Base-by-base conservation (phyloP, 2,113 vertebrate genomes). In the Rhinogobius similis region DNA sequence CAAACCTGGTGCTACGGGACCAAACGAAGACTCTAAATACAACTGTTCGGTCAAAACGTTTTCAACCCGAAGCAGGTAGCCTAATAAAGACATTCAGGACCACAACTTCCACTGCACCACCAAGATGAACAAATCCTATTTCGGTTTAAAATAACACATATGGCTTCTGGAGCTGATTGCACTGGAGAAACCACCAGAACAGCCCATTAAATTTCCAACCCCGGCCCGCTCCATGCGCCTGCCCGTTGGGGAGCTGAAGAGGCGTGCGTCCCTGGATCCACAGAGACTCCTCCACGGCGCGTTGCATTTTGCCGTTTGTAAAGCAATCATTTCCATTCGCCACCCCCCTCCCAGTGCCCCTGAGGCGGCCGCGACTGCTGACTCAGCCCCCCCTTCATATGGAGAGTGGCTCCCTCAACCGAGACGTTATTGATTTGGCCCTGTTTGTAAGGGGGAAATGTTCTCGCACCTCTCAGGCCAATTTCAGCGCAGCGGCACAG, bases 351-450 rank as follows among this genome's bases (percentile, higher is more conserved):
- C 26, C 14, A 24, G 24, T 0, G 13, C 16, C 13, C 55, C 26
- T 5, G 23, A 11, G 24, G 80, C 77, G 56, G 63, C 65, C 32
- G 56, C 82, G 64, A 62, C 65, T 86, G 92, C 90, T 87, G 91
- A 91, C 75, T 92, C 87, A 90, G 90, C 89, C 62, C 77, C 77
- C n/a, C n/a, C 86, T 82, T 83, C 81, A 43, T 85, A 87, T 90
- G 85, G 86, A 87, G 84, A 89, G 86, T 78, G 77, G 83, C 75
- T 86, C 78, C 75, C 73, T 85, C 82, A 86, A 82, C 84, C 76
- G 81, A 92, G 87, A 90, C 85, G 41, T 79, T 92, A 92, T 91
- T 88, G 90, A 92, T 92, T 90, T 80, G 85, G 84, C 88, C 83
- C 79, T 71, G 82, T 89, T 89, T 90, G 87, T 89, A 87, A 83